Evolutionary conservation across 2,888 invertebrate species (phyloP).

Genomic region (Lasioglossum malachurum): DNA sequence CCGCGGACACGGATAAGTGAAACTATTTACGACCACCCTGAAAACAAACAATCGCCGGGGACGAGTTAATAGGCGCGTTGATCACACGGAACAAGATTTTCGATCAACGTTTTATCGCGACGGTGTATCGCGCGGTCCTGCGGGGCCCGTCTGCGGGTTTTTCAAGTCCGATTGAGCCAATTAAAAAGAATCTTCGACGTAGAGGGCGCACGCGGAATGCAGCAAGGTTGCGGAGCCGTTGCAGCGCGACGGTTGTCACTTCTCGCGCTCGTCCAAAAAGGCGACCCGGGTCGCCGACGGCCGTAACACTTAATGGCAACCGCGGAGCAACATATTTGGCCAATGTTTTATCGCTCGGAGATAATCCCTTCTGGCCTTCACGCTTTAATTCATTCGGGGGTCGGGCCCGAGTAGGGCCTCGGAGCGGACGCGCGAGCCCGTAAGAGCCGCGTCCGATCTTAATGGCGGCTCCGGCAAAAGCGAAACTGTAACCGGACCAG

Average conservation of each 20-base stretch:
- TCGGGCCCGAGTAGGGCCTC: slow-evolving; percentile 8
- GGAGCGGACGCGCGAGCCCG: slow-evolving; percentile 11
- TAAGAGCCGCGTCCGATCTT: slow-evolving; percentile 10
- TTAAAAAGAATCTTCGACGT: slow-evolving; percentile 55
- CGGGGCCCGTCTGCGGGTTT: slow-evolving; percentile 18
- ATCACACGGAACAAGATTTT: slow-evolving; percentile 61
- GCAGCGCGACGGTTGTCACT: slow-evolving; percentile 29
- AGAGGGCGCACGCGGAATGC: slow-evolving; percentile 37
- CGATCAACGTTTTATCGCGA: slow-evolving; percentile 57
- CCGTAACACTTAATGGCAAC: slow-evolving; percentile 60
- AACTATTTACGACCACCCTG: slow-evolving; percentile 57
- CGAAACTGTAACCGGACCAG: slow-evolving; percentile 58
- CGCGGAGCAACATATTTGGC: slow-evolving; percentile 66
- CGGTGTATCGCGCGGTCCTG: slow-evolving; percentile 36
- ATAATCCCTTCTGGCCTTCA: slow-evolving; percentile 66
- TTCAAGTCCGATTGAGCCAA: slow-evolving; percentile 47
- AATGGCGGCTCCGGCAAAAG: slow-evolving; percentile 64
- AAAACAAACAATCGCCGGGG: slow-evolving; percentile 51
- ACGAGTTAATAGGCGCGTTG: slow-evolving; percentile 61
- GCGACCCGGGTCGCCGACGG: neutral
- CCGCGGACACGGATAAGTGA: slow-evolving; percentile 50
- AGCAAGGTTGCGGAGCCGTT: neutral
- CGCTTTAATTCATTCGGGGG: slow-evolving; percentile 67
- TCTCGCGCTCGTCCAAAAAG: slow-evolving; percentile 30
- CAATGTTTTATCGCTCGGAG: slow-evolving; percentile 68